phyloP scores from a whole-genome alignment of 1,140 invertebrate species.

The Pseudomyrmex dendroicus region DNA sequence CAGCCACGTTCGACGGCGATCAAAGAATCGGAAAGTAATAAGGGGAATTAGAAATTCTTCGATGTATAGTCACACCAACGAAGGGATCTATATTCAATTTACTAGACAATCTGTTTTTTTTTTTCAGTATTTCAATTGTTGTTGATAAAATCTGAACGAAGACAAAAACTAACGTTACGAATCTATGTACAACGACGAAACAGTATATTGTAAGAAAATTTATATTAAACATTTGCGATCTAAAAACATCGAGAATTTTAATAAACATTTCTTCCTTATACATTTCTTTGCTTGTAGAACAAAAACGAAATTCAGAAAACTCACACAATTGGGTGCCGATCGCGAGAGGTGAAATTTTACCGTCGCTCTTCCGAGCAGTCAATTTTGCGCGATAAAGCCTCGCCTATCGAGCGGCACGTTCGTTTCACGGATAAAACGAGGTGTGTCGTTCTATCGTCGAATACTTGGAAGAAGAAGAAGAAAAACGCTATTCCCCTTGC shows the following conservation, averaged over 20 bases:
- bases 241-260: too few relatives aligned
- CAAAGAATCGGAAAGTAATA: slow-evolving; percentile 12
- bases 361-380: slow-evolving; percentile 41
- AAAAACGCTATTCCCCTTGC: slow-evolving; percentile 35
- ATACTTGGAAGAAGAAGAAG: slow-evolving; percentile 12
- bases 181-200: not conserved
- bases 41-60: slow-evolving; percentile 10
- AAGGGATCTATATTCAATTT: slow-evolving; percentile 9
- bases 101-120: not conserved
- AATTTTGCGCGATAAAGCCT: slow-evolving; percentile 59
- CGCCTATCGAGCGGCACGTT: slow-evolving; percentile 34
- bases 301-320: not conserved
- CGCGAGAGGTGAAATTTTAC: slow-evolving; percentile 41
- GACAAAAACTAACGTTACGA: not conserved
- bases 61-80: slow-evolving; percentile 9
- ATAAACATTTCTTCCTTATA: too few relatives aligned
- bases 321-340: slow-evolving; percentile 32
- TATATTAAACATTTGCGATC: slow-evolving; percentile 10
- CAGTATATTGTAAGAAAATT: not conserved
- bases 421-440: slow-evolving; percentile 43
- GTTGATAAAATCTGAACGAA: slow-evolving; percentile 4
- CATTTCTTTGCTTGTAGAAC: too few relatives aligned
- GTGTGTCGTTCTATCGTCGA: slow-evolving; percentile 33
- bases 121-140: not conserved
- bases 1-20: slow-evolving; percentile 20